Conservation (phyloP, 1,140 invertebrate species). For the Aricia agestis region DNA sequence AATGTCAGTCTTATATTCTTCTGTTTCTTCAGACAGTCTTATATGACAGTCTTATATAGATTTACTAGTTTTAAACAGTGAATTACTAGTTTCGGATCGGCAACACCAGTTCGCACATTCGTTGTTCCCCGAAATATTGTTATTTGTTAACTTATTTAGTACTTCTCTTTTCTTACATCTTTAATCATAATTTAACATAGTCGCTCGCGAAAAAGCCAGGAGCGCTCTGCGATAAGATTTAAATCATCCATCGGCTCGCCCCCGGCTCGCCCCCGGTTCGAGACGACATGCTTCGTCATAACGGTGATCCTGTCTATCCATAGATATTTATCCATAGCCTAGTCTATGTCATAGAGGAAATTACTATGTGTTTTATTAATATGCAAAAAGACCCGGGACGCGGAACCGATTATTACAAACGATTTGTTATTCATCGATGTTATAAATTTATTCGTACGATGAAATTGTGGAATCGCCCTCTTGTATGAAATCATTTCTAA, state of each 20-base stretch:
- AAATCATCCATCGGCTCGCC: constrained; percentile 53
- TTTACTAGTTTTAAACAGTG: no score
- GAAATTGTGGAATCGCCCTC: background rate
- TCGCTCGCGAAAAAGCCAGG: background rate
- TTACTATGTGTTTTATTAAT: constrained; percentile 59
- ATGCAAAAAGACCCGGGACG: constrained; percentile 52
- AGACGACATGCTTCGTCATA: constrained; percentile 65
- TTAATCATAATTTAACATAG: background rate
- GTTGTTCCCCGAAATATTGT: no score
- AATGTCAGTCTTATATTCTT: no score
- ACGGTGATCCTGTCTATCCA: constrained; percentile 36
- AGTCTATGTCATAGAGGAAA: constrained; percentile 52
- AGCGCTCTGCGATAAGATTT: constrained; percentile 41
- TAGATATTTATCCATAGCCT: constrained; percentile 61
- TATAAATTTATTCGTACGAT: background rate
- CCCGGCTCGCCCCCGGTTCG: constrained; percentile 44
- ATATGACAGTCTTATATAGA: no score
- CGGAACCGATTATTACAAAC: constrained; percentile 61
- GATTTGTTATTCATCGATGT: constrained; percentile 32
- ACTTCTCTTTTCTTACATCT: no score
- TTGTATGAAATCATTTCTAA: no score
- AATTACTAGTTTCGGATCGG: no score
- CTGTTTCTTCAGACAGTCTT: no score
- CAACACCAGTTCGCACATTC: no score
- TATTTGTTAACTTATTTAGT: no score